Conservation (phyloP, 2,113 vertebrate genomes). For the Hippocampus guttulatus region DNA sequence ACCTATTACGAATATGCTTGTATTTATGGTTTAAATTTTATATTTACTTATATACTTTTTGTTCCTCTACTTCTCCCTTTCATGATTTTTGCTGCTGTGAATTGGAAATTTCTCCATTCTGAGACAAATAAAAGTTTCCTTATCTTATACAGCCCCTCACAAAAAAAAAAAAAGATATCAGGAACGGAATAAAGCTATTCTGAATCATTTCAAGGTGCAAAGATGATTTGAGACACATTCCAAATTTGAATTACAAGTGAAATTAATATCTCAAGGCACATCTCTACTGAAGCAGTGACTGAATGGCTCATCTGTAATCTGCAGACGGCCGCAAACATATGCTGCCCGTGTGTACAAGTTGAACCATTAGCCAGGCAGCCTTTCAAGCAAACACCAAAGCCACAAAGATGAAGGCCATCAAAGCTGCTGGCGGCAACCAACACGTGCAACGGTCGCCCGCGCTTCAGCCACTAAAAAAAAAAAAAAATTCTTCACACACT, state of each 20-base stretch:
- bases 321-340: conserved; percentile 36
- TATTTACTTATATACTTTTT: too few species aligned
- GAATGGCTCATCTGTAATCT: not conserved
- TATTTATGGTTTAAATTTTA: too few species aligned
- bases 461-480: not conserved
- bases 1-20: too few species aligned
- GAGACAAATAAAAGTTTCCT: too few species aligned
- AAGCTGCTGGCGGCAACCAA: not conserved
- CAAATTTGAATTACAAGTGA: not conserved
- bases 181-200: too few species aligned
- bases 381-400: conserved; percentile 37
- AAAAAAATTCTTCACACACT: not conserved
- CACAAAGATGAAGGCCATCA: conserved; percentile 10
- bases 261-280: not conserved
- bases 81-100: too few species aligned
- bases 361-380: conserved; percentile 47
- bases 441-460: not conserved
- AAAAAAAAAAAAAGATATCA: too few species aligned
- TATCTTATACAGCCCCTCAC: too few species aligned
- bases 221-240: not conserved
- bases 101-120: too few species aligned
- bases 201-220: not conserved
- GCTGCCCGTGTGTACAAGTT: conserved; percentile 18
- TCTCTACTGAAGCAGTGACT: not conserved
- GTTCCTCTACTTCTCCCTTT: too few species aligned